Percentiles rank a stretch among this genome's conserved stretches.
Evolutionary conservation across 2,113 vertebrate species (phyloP).

Genomic region (Actenoides hombroni): DNA sequence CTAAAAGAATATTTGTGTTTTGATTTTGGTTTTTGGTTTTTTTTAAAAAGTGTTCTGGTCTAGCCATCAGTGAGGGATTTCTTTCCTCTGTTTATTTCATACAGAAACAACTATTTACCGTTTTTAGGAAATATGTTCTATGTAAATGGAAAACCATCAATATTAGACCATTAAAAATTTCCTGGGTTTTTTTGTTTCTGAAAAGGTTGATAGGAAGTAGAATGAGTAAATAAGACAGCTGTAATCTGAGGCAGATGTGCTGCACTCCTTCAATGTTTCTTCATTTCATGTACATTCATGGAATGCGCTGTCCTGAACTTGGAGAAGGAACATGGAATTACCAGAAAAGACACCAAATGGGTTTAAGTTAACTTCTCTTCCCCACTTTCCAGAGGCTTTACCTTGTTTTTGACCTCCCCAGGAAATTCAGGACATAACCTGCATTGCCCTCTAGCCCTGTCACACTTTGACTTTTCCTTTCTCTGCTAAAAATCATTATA

Average conservation of each 20-base stretch:
- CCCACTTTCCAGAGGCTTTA: not conserved
- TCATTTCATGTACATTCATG: not conserved
- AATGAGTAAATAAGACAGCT: not conserved
- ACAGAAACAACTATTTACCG: not conserved
- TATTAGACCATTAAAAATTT: not conserved
- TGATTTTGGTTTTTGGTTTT: no score
- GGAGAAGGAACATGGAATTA: not conserved
- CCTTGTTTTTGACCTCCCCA: not conserved
- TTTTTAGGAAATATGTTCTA: not conserved
- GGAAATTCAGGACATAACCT: not conserved
- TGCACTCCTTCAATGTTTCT: not conserved
- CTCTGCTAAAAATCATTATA: not conserved
- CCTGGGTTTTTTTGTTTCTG: not conserved
- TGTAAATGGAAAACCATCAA: not conserved
- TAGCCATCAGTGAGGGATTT: not conserved
- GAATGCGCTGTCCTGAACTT: not conserved
- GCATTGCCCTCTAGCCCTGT: not conserved
- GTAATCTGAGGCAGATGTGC: not conserved
- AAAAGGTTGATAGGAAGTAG: not conserved
- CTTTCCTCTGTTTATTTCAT: not conserved
- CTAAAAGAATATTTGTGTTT: not conserved
- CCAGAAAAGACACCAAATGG: not conserved
- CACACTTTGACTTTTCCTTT: not conserved
- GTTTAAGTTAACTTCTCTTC: constrained; percentile 3
- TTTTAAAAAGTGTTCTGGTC: not conserved